phyloP scores from a whole-genome alignment of 2,797 vertebrate species.

The Alouatta caraya region DNA sequence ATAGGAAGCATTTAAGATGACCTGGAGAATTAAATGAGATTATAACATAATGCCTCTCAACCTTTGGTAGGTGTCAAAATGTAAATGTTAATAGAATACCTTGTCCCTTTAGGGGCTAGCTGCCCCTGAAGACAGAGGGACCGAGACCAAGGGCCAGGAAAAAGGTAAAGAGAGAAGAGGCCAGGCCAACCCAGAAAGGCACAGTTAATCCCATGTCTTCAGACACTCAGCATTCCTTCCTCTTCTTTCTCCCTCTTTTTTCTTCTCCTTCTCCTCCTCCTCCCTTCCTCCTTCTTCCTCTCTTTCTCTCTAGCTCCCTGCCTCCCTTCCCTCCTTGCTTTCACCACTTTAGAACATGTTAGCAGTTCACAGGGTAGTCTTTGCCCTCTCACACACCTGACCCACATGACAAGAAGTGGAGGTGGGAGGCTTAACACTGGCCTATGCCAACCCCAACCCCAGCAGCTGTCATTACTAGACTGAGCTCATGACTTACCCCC shows the following conservation, averaged over 20 bases:
- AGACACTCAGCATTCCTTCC: not conserved
- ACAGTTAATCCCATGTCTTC: not conserved
- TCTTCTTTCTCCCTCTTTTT: not conserved
- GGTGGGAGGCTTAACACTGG: not conserved
- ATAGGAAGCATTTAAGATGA: not conserved
- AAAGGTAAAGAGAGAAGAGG: not conserved
- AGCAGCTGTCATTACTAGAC: slow-evolving; percentile 24
- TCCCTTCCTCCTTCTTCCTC: fast-evolving
- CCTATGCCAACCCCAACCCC: not conserved
- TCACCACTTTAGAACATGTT: no score
- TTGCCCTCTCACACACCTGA: not conserved
- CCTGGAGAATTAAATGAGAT: not conserved
- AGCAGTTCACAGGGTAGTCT: not conserved
- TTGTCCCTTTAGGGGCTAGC: not conserved
- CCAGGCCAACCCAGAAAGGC: not conserved
- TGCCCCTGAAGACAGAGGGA: not conserved
- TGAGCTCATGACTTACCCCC: slow-evolving; percentile 90
- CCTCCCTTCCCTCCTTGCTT: not conserved
- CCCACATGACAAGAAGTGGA: not conserved
- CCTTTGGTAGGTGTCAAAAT: not conserved
- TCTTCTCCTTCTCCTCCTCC: no score
- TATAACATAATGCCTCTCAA: not conserved
- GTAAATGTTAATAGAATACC: not conserved
- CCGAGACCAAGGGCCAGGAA: not conserved
- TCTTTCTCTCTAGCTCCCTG: no score